Evolutionary conservation across 2,888 invertebrate genomes (phyloP), one percentile per base, ranked within the genome.

Genomic region (Hofmannophila pseudospretella): DNA sequence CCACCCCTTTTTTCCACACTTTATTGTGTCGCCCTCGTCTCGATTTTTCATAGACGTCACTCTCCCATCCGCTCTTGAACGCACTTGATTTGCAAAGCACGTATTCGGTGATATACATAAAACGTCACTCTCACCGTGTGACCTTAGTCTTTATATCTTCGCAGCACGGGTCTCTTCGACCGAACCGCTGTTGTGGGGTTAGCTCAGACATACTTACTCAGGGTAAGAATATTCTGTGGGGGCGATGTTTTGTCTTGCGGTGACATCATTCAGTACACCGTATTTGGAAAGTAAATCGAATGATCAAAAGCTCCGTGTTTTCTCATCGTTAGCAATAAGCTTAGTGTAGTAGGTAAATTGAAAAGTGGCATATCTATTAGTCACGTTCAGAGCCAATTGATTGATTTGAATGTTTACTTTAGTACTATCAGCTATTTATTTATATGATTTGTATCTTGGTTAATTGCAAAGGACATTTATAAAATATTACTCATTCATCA

Each of bases 61-160:
- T 65, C 70, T 74, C 68, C 74, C 77, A 74, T 81, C 80, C 74
- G 68, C 79, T 77, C 80, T 80, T 75, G 70, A 79, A 74, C 69
- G 65, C 70, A 82, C 84, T 85, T 84, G 82, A 86, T 86, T 85
- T 85, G 76, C 82, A 58, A 70, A 74, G 82, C 84, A 84, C 84
- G 84, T 80, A 72, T 54, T 53, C 60, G 44, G 46, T 41, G 38
- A 51, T 47, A 54, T 47, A 23, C 23, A 58, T 45, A 48, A 51
- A 45, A 53, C 49, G 42, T 47, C 44, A 36, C 34, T 31, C 35
- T 10, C 13, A 16, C 25, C 45, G 34, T 20, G 47, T 58, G 41
- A 69, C 53, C 58, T 54, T 69, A 55, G 62, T 68, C 81, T 65
- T 58, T 79, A 57, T 50, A 27, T 22, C 34, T 48, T 48, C 36